Base-by-base conservation (phyloP, 2,797 vertebrate species). In the Periparus ater region DNA sequence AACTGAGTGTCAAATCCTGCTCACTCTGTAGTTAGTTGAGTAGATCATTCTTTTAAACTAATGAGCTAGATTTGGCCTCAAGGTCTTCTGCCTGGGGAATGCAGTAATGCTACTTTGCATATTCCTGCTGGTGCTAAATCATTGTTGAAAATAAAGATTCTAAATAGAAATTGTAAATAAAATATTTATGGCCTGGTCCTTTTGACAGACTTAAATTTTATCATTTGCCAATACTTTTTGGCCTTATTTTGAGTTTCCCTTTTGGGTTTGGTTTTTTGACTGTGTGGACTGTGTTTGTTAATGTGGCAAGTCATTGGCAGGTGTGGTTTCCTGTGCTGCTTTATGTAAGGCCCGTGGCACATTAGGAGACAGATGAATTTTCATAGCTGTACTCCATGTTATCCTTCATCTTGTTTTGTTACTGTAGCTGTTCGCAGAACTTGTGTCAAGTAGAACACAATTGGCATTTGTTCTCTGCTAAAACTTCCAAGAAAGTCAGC, bases 41-140 rank as follows among this genome's bases (percentile, higher is more conserved):
- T 40, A 79, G 68, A 23, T 70, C 18, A 22, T 71, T 81, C 42
- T 73, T 85, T n/a, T 66, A 63, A 93, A 72, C 12, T 63, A 44
- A 34, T 13, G 79, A 93, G 86, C 48, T 82, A 63, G 85, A 54
- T 88, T 89, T 86, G 73, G 80, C 88, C 82, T 94, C 11, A 1
- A 17, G 73, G 60, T 76, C 50, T 78, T 81, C 53, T 81, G 60
- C 58, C 85, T 80, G 70, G 65, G 48, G 85, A 91, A 10, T 50
- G 45, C 22, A n/a, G 53, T 83, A 67, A 18, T 89, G 66, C 53
- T 71, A 76, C 70, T 91, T 89, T 18, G 48, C 79, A 71, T 96
- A 76, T 94, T 89, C 68, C 57, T 89, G 87, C 79, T 96, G 78
- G 68, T 96, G 88, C 95, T 95, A 90, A 94, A 90, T 94, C 34